Conservation (phyloP, 2,888 invertebrate genomes). For the Pollenia amentaria region DNA sequence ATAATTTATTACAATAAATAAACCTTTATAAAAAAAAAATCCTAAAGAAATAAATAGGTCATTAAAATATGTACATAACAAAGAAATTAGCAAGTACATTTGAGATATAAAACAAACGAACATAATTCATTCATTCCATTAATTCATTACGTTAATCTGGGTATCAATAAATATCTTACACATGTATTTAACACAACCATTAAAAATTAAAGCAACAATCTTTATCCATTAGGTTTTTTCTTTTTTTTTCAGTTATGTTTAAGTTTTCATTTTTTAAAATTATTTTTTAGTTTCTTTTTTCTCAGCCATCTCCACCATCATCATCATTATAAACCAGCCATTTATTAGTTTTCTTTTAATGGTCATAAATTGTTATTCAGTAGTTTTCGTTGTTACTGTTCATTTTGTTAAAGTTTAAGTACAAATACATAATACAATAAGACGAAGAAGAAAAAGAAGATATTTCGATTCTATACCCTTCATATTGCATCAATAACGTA, state of each 20-base stretch:
- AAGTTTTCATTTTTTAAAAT: constrained; percentile 6
- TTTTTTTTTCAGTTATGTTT: constrained; percentile 30
- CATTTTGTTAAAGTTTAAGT: constrained; percentile 12
- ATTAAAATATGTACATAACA: constrained; percentile 44
- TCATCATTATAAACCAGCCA: too few species aligned
- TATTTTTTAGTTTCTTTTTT: neutral
- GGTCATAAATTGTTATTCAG: neutral
- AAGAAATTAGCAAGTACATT: constrained; percentile 44
- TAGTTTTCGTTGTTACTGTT: neutral
- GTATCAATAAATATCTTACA: neutral
- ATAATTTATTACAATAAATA: constrained; percentile 21
- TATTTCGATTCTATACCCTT: constrained; percentile 55
- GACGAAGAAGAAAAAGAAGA: constrained; percentile 8
- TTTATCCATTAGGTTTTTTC: constrained; percentile 26
- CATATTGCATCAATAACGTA: constrained; percentile 62
- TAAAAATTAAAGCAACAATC: constrained; percentile 31
- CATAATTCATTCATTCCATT: constrained; percentile 15
- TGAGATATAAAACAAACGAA: neutral
- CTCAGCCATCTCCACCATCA: constrained; percentile 1
- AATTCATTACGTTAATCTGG: neutral
- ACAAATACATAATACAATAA: neutral
- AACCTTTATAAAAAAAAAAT: constrained; percentile 21
- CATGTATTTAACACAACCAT: constrained; percentile 22
- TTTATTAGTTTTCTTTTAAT: too few species aligned
- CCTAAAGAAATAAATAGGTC: constrained; percentile 62